These are phyloP conservation scores for Aphodius sticticus DNA, from an alignment of 2,888 invertebrate species.

Conservation along the genomic window DNA sequence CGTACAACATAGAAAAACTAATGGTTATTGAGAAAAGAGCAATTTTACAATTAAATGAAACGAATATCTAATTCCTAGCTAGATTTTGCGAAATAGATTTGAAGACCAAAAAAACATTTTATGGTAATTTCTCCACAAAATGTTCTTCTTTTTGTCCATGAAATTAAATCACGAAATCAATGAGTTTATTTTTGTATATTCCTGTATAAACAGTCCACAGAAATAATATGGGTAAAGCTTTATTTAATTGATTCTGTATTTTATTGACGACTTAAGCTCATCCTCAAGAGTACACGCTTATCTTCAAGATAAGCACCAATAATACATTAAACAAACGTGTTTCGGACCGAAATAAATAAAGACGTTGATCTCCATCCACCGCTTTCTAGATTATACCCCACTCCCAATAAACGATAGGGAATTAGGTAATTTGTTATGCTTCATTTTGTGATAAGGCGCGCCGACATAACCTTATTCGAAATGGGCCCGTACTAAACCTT, in stretches of 20 bases:
- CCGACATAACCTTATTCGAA: neutral
- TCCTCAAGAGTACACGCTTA: neutral
- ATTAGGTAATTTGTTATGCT: neutral
- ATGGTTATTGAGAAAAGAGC: no score
- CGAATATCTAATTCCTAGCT: no score
- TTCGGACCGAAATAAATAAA: neutral
- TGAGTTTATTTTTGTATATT: no score
- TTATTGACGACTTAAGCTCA: neutral
- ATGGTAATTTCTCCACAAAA: no score
- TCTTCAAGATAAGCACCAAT: neutral
- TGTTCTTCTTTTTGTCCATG: no score
- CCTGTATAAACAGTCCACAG: neutral
- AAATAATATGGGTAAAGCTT: neutral
- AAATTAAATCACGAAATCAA: no score
- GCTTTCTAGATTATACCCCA: neutral
- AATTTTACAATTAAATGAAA: no score
- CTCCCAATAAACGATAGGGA: neutral
- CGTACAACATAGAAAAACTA: no score
- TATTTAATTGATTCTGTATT: neutral
- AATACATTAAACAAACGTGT: neutral
- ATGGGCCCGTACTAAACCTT: neutral
- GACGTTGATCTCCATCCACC: neutral
- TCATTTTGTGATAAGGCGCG: neutral
- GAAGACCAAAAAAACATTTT: no score
- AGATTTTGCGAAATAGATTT: no score